Base-by-base conservation (phyloP, 2,888 invertebrate genomes). In the Tinea trinotella region DNA sequence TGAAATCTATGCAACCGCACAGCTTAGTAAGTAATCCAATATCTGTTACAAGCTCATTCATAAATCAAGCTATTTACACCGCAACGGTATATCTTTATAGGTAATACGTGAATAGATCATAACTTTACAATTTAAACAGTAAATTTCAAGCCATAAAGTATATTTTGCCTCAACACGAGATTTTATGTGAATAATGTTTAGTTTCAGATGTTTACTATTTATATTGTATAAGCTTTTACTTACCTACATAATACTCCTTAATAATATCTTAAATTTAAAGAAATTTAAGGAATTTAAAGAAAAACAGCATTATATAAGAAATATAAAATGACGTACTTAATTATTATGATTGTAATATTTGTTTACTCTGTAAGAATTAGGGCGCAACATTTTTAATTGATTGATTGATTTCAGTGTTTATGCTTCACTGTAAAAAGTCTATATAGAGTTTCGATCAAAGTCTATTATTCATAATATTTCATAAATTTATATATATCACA, bases 391-490 rank as follows among this genome's bases (percentile, higher is more conserved):
- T n/a, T n/a, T n/a, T n/a, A n/a, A n/a, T n/a, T n/a, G n/a, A n/a
- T n/a, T n/a, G n/a, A n/a, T n/a, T n/a, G n/a, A n/a, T n/a, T n/a
- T n/a, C n/a, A 9, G 24, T 24, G 9, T 24, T 24, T 24, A 24
- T 24, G 24, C 24, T 5, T 24, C 9, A 5, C 24, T 24, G 24
- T 24, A 24, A 24, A 60, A 61, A 69, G 73, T 67, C 70, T 68
- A 66, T 67, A 66, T 65, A 60, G 59, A 64, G 64, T 64, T 68
- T 66, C 64, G 68, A 67, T 66, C 62, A 68, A 62, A 71, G 82
- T 84, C 72, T 80, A 82, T 82, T 81, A 84, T 84, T 83, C 80
- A 84, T 78, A 68, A 65, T n/a, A n/a, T n/a, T n/a, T n/a, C n/a
- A n/a, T n/a, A n/a, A n/a, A n/a, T n/a, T n/a, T n/a, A n/a, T n/a